Base-by-base conservation (phyloP, 2,113 vertebrate genomes). In the Nanorana parkeri region DNA sequence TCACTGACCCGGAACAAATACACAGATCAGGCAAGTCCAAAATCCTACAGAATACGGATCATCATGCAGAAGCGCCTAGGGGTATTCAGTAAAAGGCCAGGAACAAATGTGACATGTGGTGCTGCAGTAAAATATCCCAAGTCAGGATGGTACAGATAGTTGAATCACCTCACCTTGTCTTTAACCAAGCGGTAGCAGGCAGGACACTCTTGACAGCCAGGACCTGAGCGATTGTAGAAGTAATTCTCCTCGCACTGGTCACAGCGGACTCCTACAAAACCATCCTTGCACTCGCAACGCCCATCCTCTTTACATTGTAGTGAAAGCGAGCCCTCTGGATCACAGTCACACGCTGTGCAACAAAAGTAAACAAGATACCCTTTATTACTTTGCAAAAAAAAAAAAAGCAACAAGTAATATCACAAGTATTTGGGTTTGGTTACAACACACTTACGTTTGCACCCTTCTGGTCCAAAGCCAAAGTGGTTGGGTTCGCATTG, bases 191-290 rank as follows among this genome's bases (percentile, higher is more conserved):
- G 89, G 89, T 99, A 99, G 79, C 98, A 99, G 55, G 96, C 95
- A 0, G 98, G 98, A 61, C 98, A 99, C 85, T 99, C 96, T 86
- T 98, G 97, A 88, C 98, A 99, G 68, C 97, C 96, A 0, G 96
- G 97, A 52, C 93, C 92, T 0, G 97, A 95, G 61, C 96, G 95
- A 87, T 99, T 99, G 89, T 98, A 97, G 93, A 98, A 99, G 84
- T 97, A 99, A 83, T 99, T 99, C 88, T 99, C 98, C 85, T 99
- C 97, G 4, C 98, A 99, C 85, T 98, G 97, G 89, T 99, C 94
- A 0, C 97, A 99, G 56, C 96, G 96, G 61, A 52, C 89, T 0
- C 98, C 98, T n/a, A 99, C 95, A 0, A 99, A 99, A 47, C 98
- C 98, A 2, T 96, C 92, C 23, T 89, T 95, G 86, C 98, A 99